Percentiles rank a stretch among this genome's conserved stretches.
These are phyloP conservation scores for Varanus salvator DNA, from an alignment of 2,113 vertebrate species.

Conservation along the genomic window DNA sequence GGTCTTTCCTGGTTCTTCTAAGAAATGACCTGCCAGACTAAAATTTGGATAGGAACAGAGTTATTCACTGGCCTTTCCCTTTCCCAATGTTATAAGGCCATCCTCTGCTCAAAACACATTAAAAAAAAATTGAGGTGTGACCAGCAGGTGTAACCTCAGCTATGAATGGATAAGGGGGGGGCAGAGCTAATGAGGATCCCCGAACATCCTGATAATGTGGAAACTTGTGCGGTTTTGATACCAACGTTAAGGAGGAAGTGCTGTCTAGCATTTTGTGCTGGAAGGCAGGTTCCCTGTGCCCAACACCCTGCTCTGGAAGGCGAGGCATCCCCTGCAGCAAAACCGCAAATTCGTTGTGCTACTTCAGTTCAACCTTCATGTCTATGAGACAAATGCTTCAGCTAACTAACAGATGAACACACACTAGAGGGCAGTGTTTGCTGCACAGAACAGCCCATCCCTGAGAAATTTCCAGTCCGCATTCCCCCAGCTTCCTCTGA, in stretches of 20 bases:
- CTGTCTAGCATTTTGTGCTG: neutral
- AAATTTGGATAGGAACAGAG: neutral
- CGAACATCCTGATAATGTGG: neutral
- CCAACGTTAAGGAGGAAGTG: neutral
- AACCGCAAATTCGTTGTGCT: neutral
- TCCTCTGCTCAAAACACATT: neutral
- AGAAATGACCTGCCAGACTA: neutral
- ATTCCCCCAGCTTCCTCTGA: neutral
- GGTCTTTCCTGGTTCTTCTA: neutral
- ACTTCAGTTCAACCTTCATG: neutral
- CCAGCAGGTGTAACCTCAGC: neutral
- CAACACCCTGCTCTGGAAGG: neutral
- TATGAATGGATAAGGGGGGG: neutral
- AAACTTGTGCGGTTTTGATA: no score
- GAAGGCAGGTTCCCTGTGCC: neutral
- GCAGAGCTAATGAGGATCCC: no score
- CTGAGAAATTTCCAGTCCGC: neutral
- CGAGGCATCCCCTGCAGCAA: neutral
- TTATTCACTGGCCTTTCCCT: neutral
- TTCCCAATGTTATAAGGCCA: neutral
- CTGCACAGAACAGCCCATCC: neutral
- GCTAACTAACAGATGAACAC: neutral
- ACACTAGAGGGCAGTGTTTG: constrained; percentile 15
- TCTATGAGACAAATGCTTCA: neutral
- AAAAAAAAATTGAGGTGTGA: neutral